These are phyloP conservation scores for Stegostoma tigrinum DNA, from an alignment of 2,113 vertebrate species.

Conservation along the genomic window DNA sequence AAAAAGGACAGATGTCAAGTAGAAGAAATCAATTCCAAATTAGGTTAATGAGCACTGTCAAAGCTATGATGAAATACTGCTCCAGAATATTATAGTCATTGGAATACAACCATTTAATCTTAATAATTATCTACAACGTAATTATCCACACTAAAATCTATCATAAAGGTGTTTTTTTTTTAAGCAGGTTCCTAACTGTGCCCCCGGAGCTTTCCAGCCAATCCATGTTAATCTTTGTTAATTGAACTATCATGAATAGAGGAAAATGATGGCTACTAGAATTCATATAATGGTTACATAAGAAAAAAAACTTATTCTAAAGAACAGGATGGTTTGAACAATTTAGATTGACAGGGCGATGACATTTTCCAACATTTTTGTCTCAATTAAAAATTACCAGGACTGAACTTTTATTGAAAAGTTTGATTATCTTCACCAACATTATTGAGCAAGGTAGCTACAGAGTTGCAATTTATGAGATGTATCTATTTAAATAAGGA, in stretches of 20 bases:
- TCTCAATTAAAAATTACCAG: not conserved
- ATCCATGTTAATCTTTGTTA: conserved; percentile 9
- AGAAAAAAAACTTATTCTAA: not conserved
- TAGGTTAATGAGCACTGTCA: not conserved
- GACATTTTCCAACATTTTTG: too few relatives aligned
- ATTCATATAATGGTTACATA: not conserved
- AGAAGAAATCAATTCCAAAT: conserved; percentile 21
- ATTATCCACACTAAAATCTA: conserved; percentile 17
- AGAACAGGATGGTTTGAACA: not conserved
- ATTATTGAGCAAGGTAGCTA: too few relatives aligned
- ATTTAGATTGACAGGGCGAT: too few relatives aligned
- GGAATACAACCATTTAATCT: conserved; percentile 4
- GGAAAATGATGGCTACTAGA: not conserved
- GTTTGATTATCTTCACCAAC: not conserved
- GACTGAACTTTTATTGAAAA: not conserved
- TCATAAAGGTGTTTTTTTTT: not conserved
- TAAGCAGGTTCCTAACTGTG: not conserved
- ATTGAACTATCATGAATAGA: not conserved
- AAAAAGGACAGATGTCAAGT: not conserved
- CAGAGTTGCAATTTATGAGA: too few relatives aligned
- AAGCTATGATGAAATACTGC: not conserved
- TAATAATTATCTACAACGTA: not conserved
- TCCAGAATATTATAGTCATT: not conserved
- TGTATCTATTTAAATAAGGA: not conserved
- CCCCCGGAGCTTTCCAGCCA: not conserved